Conservation (phyloP, 2,113 vertebrate genomes). For the Halcyon senegalensis region DNA sequence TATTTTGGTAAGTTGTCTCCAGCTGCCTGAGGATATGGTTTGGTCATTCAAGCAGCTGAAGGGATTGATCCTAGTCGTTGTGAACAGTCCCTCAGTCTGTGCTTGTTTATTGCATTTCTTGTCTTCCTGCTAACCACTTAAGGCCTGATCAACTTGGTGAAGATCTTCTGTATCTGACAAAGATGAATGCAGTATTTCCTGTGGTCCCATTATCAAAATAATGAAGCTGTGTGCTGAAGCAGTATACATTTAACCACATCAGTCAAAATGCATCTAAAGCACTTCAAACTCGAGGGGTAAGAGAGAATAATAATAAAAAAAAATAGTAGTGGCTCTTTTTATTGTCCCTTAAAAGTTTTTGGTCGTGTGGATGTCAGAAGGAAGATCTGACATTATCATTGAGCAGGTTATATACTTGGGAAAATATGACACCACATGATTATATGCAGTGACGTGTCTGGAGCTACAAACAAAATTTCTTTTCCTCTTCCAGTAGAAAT, state of each 20-base stretch:
- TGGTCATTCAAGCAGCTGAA: slow-evolving; percentile 58
- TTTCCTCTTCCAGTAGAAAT: not conserved
- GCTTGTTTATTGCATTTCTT: slow-evolving; percentile 50
- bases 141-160: slow-evolving; percentile 10
- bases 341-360: not conserved
- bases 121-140: slow-evolving; percentile 27
- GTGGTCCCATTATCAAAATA: slow-evolving; percentile 4
- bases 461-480: not conserved
- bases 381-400: not conserved
- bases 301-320: too few relatives aligned
- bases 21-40: slow-evolving; percentile 36
- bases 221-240: not conserved
- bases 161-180: not conserved
- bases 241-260: not conserved
- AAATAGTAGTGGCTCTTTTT: not conserved
- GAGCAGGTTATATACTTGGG: not conserved
- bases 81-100: slow-evolving; percentile 42
- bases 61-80: slow-evolving; percentile 38
- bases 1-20: slow-evolving; percentile 54
- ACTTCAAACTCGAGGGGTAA: not conserved
- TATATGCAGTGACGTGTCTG: not conserved
- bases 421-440: not conserved
- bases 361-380: not conserved
- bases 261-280: not conserved
- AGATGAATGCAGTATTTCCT: not conserved